A percentile compares a stretch with the other conserved stretches of the same genome.
phyloP scores from a whole-genome alignment of 2,888 invertebrate genomes.

The Horisme vitalbata region DNA sequence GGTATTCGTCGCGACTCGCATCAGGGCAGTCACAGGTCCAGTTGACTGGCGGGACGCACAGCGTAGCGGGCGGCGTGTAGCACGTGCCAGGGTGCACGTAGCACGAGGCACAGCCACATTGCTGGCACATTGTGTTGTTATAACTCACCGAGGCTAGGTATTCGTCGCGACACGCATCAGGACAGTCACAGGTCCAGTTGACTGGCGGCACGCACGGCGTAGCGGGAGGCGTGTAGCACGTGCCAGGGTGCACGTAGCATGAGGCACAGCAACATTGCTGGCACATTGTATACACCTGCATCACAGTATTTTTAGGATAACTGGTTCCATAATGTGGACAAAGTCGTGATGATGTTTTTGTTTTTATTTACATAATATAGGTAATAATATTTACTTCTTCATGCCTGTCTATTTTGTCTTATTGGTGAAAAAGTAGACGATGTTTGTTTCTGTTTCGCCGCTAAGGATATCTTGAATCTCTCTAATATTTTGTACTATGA shows the following conservation, averaged over 20 bases:
- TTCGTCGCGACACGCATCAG: conserved; percentile 65
- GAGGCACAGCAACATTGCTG: conserved; percentile 54
- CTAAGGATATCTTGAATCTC: no score
- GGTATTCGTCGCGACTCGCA: conserved; percentile 64
- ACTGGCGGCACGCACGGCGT: conserved; percentile 64
- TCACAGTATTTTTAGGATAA: background rate
- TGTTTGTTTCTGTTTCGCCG: no score
- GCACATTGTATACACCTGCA: conserved; percentile 70
- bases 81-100: conserved; percentile 56
- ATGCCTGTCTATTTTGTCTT: no score
- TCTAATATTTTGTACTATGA: no score
- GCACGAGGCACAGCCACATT: conserved; percentile 54
- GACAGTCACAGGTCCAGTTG: conserved; percentile 65
- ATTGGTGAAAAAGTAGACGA: no score
- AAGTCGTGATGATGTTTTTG: no score
- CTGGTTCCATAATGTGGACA: no score
- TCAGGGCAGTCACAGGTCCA: conserved; percentile 67
- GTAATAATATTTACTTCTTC: no score
- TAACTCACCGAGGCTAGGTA: conserved; percentile 65
- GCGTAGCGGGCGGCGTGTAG: conserved; percentile 49
- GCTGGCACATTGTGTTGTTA: conserved; percentile 59
- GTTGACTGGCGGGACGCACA: conserved; percentile 64
- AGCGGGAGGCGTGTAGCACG: conserved; percentile 53
- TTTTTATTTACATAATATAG: no score
- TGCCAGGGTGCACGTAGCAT: conserved; percentile 53